Conservation (phyloP, 2,797 vertebrate species). For the Chanos chanos region DNA sequence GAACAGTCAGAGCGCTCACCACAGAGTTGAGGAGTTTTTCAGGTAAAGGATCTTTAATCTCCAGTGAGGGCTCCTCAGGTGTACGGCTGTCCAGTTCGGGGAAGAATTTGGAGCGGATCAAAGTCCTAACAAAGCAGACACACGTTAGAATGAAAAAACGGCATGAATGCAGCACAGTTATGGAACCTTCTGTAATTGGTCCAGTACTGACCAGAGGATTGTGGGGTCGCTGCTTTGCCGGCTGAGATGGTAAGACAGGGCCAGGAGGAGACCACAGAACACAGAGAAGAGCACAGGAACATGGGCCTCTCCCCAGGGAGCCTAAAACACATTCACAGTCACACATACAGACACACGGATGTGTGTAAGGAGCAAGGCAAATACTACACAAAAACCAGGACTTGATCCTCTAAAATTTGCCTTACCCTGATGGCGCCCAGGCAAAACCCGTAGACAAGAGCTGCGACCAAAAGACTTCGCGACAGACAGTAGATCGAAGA, state of each 20-base stretch:
- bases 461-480: constrained; percentile 79
- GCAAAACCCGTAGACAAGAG: constrained; percentile 87
- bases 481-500: constrained; percentile 84
- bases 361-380: not conserved
- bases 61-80: constrained; percentile 78
- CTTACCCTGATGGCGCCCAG: constrained; percentile 85
- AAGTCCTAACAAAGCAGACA: constrained; percentile 67
- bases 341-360: not conserved
- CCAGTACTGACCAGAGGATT: constrained; percentile 79
- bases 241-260: constrained; percentile 87
- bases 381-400: too few relatives aligned
- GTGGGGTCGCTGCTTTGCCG: constrained; percentile 89
- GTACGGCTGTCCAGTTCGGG: constrained; percentile 81
- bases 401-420: not conserved
- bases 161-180: too few relatives aligned
- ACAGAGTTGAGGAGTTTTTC: constrained; percentile 85
- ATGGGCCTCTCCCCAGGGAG: constrained; percentile 85
- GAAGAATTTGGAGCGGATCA: constrained; percentile 83
- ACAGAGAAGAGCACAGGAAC: constrained; percentile 89
- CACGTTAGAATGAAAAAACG: not conserved
- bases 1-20: constrained; percentile 60
- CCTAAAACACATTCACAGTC: constrained; percentile 54
- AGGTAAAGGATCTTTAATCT: constrained; percentile 86
- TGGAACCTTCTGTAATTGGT: too few relatives aligned
- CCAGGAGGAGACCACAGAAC: constrained; percentile 85